Evolutionary conservation across 1,140 invertebrate species (phyloP), one percentile per base, ranked within the genome.

Genomic region (Ladona fulva): DNA sequence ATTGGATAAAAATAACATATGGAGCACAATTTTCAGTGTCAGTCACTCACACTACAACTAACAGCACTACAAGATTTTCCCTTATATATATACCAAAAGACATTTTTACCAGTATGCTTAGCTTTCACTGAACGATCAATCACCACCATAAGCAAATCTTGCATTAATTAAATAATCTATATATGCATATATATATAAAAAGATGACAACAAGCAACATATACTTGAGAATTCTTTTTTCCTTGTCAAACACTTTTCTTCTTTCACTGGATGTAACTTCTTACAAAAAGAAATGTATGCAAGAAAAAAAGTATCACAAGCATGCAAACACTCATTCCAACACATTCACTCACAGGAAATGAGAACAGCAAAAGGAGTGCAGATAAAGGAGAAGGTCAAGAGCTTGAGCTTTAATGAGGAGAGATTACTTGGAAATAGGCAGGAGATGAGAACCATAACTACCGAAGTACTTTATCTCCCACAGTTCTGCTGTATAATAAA

Each of bases 151-250:
- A 66, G 52, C 52, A 76, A 29, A 25, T 37, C 75, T 76, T 76
- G 42, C 52, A 66, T 22, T 66, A 19, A 19, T 25, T 73, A 44
- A 25, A 44, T 74, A 22, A 79, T 42, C 66, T 25, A 59, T 77
- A 52, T 78, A 76, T 77, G 52, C 77, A 75, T 79, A 79, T 77
- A 77, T 79, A 29, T 75, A 19, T n/a, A 74, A 29, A 75, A 77
- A 77, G 52, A 42, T 75, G 59, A 74, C 74, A 79, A 79, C 78
- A 77, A 79, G 76, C 22, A 77, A 74, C 44, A 25, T 77, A 59
- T 78, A 78, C 12, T 66, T 77, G 52, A 22, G 52, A 22, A 66
- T 22, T 66, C 52, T 66, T 66, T 66, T 22, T 66, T 66, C 16
- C 14, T 37, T 37, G 1, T 37, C 29, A 37, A 37, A 22, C 52